Conservation (phyloP, 1,140 invertebrate genomes). For the Mizuhopecten yessoensis region DNA sequence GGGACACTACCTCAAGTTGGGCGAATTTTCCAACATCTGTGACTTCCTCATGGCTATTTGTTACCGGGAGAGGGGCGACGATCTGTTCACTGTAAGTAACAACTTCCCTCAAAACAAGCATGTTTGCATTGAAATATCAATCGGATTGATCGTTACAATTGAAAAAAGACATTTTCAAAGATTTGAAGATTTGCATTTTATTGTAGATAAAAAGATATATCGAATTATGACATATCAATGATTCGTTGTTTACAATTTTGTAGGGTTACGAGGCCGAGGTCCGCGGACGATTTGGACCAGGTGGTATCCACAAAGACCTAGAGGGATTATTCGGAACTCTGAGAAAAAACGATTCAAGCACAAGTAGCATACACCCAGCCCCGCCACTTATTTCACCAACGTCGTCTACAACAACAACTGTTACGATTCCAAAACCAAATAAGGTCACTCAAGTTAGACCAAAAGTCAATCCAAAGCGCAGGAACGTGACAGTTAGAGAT, state of each 20-base stretch:
- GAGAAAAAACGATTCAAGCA: conserved; percentile 45
- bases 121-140: no score
- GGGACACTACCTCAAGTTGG: conserved; percentile 73
- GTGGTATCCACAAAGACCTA: conserved; percentile 63
- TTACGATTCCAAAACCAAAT: neutral
- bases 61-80: conserved; percentile 72
- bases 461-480: neutral
- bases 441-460: neutral
- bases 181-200: no score
- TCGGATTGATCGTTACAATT: no score
- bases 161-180: neutral
- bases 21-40: conserved; percentile 71
- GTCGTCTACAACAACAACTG: neutral
- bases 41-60: conserved; percentile 76
- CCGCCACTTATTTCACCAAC: neutral
- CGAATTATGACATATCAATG: no score
- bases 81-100: conserved; percentile 65
- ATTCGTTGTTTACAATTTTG: no score
- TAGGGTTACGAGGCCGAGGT: conserved; percentile 74
- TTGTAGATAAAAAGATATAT: no score
- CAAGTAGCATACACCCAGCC: neutral
- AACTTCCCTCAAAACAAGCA: neutral
- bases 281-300: conserved; percentile 51
- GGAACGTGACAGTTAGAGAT: neutral
- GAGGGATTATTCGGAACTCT: conserved; percentile 64